Percentiles rank a stretch among this genome's conserved stretches.
Evolutionary conservation across 2,113 vertebrate species (phyloP).

Genomic region (Rhagologus leucostigma): DNA sequence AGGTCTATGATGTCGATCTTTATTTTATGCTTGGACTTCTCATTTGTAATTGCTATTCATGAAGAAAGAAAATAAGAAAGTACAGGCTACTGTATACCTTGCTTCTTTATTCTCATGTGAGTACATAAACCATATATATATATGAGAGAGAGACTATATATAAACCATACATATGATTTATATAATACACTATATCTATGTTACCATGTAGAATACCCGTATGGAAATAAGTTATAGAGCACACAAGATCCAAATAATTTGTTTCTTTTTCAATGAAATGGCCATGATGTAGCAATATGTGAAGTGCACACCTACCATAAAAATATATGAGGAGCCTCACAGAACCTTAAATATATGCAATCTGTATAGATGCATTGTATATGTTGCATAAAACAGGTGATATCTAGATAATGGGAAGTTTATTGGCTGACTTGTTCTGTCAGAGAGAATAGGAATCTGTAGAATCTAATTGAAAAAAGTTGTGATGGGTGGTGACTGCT

Average conservation of each 20-base stretch:
- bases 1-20: fast-evolving
- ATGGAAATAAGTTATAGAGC: not conserved
- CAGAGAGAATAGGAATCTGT: not conserved
- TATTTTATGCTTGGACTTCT: not conserved
- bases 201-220: not conserved
- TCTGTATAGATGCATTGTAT: not conserved
- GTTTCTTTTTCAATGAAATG: not conserved
- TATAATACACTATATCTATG: not conserved
- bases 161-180: not conserved
- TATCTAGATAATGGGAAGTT: not conserved
- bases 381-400: not conserved
- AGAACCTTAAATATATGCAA: not conserved
- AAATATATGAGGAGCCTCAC: not conserved
- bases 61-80: not conserved
- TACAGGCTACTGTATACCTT: not conserved
- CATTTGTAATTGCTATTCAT: not conserved
- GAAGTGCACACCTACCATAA: not conserved
- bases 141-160: not conserved
- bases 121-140: not conserved
- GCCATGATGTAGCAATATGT: not conserved
- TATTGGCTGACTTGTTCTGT: not conserved
- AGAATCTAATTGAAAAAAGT: not conserved
- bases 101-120: not conserved
- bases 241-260: not conserved
- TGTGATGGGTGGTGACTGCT: not conserved